Percentiles rank a stretch among this genome's conserved stretches.
phyloP scores from a whole-genome alignment of 2,888 invertebrate species.

The Agonopterix subpropinquella region DNA sequence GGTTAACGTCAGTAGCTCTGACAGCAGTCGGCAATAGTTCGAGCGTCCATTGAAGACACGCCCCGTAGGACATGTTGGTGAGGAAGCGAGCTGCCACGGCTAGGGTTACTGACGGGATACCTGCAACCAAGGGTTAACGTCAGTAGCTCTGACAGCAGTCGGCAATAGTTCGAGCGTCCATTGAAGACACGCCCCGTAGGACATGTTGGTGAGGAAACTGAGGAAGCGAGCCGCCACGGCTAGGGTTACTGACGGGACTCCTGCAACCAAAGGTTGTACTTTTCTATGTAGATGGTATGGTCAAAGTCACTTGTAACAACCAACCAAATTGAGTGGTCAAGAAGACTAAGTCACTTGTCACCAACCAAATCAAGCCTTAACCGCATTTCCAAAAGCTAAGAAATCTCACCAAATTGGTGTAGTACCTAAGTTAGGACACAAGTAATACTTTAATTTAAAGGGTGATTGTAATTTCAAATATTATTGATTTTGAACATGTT shows the following conservation, averaged over 20 bases:
- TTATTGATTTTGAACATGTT: too few relatives aligned
- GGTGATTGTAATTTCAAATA: too few relatives aligned
- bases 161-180: slow-evolving; percentile 45
- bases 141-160: slow-evolving; percentile 40
- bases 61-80: slow-evolving; percentile 43
- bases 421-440: too few relatives aligned
- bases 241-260: slow-evolving; percentile 31
- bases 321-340: too few relatives aligned
- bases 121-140: slow-evolving; percentile 27
- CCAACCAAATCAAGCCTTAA: too few relatives aligned
- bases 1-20: slow-evolving; percentile 36
- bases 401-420: too few relatives aligned
- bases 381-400: too few relatives aligned
- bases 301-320: too few relatives aligned
- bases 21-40: slow-evolving; percentile 46
- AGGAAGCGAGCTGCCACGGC: slow-evolving; percentile 42
- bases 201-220: slow-evolving; percentile 49
- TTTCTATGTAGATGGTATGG: too few relatives aligned
- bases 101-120: slow-evolving; percentile 31
- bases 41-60: slow-evolving; percentile 39
- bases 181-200: slow-evolving; percentile 37
- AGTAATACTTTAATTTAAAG: too few relatives aligned
- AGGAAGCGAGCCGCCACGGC: slow-evolving; percentile 42
- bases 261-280: slow-evolving; percentile 23
- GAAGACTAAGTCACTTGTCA: too few relatives aligned